Base-by-base conservation (phyloP, 1,140 invertebrate species). In the Drosophila repletoides region DNA sequence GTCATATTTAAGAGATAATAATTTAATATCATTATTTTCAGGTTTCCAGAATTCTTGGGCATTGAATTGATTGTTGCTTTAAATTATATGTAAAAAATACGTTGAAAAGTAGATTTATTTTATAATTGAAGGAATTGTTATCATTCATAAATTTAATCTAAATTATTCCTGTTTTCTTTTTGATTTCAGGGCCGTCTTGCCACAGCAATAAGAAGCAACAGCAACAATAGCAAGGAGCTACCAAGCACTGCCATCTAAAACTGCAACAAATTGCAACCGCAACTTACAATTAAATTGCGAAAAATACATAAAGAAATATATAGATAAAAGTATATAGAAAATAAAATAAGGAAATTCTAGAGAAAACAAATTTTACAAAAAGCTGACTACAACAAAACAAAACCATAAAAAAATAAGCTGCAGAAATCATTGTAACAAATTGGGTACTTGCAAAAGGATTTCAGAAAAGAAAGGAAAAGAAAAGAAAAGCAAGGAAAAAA, bases 211-310 rank as follows among this genome's bases (percentile, higher is more conserved):
- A 58, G 38, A 52, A 61, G 46, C 46, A 66, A 65, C 63, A 24
- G 55, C 55, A 60, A 84, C 64, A 83, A 73, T 77, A 84, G 77
- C 66, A 56, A 70, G 72, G 24, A 60, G 77, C 77, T 81, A 81
- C 73, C 17, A 66, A 58, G 79, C 77, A 81, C 77, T 81, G 77
- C 77, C 77, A 84, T 60, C 38, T 65, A 29, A 46, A 53, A 43
- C 34, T 58, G 45, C 46, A 51, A 33, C 5, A 31, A 52, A 61
- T 36, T 67, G 34, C 31, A 84, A 84, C 28, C 41, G 40, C 41
- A 65, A 76, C 43, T 63, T 60, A 60, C 24, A 74, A 36, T 60
- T 71, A 34, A 77, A 61, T 49, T 53, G 58, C 41, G 72, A 64
- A 49, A 72, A 49, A 55, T 59, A 59, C 41, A 55, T 58, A 53